These are phyloP conservation scores for Schizothorax lantsangensis DNA, from an alignment of 2,797 vertebrate species.

Conservation along the genomic window DNA sequence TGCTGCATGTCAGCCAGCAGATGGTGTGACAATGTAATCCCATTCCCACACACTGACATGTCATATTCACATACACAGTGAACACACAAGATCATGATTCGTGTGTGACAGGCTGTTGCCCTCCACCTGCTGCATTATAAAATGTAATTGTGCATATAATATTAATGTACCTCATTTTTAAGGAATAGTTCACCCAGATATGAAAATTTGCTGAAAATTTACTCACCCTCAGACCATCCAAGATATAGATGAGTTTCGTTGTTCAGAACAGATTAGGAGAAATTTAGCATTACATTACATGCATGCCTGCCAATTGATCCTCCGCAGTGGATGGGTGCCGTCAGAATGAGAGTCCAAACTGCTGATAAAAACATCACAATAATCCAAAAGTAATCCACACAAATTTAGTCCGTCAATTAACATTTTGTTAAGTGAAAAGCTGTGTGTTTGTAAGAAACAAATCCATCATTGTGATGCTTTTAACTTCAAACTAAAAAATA, in stretches of 20 bases:
- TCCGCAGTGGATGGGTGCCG: neutral
- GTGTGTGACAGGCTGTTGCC: neutral
- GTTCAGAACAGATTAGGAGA: neutral
- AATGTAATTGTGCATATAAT: constrained; percentile 1
- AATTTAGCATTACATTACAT: neutral
- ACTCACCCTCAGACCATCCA: neutral
- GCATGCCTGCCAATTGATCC: neutral
- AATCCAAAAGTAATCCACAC: neutral
- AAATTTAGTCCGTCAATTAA: neutral
- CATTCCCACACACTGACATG: neutral
- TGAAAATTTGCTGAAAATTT: neutral
- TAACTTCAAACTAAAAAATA: neutral
- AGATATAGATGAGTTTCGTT: neutral
- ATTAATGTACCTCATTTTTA: neutral
- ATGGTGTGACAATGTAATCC: constrained; percentile 38
- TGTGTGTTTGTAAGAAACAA: neutral
- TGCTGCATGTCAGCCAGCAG: constrained; percentile 42
- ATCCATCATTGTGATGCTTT: neutral
- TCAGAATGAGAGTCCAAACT: neutral
- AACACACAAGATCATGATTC: neutral
- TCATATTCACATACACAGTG: neutral
- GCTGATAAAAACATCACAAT: neutral
- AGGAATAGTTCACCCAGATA: neutral
- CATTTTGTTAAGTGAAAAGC: neutral
- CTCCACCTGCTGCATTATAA: neutral